These are phyloP conservation scores for Ypsolopha scabrella DNA, from an alignment of 2,888 invertebrate species.

Conservation along the genomic window DNA sequence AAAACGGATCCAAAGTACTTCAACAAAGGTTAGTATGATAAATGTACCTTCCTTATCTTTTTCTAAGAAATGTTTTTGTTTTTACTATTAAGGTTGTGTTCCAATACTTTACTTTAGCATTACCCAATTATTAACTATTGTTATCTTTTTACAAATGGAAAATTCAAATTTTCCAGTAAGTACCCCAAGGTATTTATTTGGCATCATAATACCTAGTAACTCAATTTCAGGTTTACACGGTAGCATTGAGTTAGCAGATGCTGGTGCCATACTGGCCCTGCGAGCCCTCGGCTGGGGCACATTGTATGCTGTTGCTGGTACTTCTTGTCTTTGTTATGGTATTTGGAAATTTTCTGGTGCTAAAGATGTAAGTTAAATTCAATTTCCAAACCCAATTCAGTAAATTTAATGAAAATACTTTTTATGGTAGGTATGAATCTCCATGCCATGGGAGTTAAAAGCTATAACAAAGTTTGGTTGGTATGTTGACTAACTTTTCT, in stretches of 20 bases:
- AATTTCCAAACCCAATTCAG: constrained; percentile 1
- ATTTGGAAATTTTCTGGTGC: constrained; percentile 93
- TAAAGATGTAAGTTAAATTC: constrained; percentile 73
- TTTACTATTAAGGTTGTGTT: too few relatives aligned
- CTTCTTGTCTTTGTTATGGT: constrained; percentile 82
- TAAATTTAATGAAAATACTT: too few relatives aligned
- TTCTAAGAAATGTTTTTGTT: too few relatives aligned
- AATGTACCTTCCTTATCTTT: too few relatives aligned
- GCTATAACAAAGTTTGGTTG: not conserved
- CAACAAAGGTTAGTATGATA: constrained; percentile 68
- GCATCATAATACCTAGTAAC: too few relatives aligned
- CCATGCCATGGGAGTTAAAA: too few relatives aligned
- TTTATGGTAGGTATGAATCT: too few relatives aligned
- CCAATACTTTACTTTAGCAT: too few relatives aligned
- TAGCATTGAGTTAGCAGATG: constrained; percentile 75
- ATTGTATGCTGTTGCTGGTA: constrained; percentile 87
- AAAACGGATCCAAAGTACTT: constrained; percentile 85
- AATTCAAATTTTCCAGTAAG: not conserved
- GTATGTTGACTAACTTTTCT: not conserved
- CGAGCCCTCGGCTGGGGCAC: constrained; percentile 92
- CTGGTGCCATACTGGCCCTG: constrained; percentile 82
- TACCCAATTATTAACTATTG: too few relatives aligned
- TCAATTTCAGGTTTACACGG: constrained; percentile 62
- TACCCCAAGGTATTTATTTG: too few relatives aligned
- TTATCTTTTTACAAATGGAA: too few relatives aligned